Percentiles rank a stretch among this genome's conserved stretches.
Evolutionary conservation across 2,888 invertebrate genomes (phyloP).

Genomic region (Eupithecia abbreviata): DNA sequence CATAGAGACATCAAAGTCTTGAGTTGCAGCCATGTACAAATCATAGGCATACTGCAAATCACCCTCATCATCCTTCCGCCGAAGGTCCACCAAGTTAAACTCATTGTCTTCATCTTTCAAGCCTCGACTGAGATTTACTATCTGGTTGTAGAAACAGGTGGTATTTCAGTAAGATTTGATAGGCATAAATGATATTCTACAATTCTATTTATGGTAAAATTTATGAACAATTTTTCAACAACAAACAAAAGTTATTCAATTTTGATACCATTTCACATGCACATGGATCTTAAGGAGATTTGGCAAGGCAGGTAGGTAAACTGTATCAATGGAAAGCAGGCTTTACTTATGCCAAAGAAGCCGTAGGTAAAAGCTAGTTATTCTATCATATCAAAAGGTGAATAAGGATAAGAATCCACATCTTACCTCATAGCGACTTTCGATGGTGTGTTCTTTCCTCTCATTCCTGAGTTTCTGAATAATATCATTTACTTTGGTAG

Average conservation of each 20-base stretch:
- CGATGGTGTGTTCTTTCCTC: constrained; percentile 62
- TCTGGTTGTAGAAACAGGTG: constrained; percentile 27
- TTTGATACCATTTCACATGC: not conserved
- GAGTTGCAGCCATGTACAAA: constrained; percentile 69
- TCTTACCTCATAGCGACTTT: constrained; percentile 66
- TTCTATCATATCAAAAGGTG: not conserved
- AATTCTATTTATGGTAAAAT: too few relatives aligned
- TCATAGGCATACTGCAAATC: constrained; percentile 73
- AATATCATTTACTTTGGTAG: constrained; percentile 64
- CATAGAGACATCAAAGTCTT: constrained; percentile 74
- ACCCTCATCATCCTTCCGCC: constrained; percentile 56
- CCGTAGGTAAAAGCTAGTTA: not conserved
- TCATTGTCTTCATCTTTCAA: constrained; percentile 54
- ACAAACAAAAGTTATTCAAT: too few relatives aligned
- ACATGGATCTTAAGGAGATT: not conserved
- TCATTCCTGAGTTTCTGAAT: constrained; percentile 73
- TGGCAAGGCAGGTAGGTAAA: not conserved
- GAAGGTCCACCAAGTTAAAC: constrained; percentile 70
- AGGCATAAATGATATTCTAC: not conserved
- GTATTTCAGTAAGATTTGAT: not conserved
- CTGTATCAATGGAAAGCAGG: not conserved
- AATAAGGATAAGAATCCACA: not conserved
- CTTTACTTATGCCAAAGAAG: not conserved
- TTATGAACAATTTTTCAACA: too few relatives aligned
- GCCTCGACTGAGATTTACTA: constrained; percentile 73